These are phyloP conservation scores for Engystomops pustulosus DNA, from an alignment of 2,113 vertebrate genomes.

Conservation along the genomic window DNA sequence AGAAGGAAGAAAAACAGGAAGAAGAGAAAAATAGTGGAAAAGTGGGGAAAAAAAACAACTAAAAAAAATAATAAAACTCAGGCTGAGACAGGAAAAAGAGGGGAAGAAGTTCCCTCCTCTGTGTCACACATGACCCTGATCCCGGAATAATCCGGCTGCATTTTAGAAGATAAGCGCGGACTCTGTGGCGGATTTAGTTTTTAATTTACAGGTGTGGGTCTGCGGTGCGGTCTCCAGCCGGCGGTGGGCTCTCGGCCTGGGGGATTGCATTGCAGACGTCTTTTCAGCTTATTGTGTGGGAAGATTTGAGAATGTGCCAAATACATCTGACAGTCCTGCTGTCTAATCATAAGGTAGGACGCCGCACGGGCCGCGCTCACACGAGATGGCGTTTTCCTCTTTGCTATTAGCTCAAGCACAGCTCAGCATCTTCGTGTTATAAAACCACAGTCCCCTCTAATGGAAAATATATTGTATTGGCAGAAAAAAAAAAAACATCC, in stretches of 20 bases:
- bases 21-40: neutral
- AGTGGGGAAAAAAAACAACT: neutral
- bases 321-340: constrained; percentile 13
- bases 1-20: too few species aligned
- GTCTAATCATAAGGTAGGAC: neutral
- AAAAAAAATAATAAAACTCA: too few species aligned
- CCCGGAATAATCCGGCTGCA: constrained; percentile 42
- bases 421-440: neutral
- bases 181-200: constrained; percentile 51
- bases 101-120: neutral
- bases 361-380: neutral
- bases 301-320: constrained; percentile 38
- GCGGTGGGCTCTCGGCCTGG: neutral
- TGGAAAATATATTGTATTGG: too few species aligned
- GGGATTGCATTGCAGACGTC: neutral
- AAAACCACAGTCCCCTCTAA: too few species aligned
- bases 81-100: neutral
- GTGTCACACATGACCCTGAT: constrained; percentile 10
- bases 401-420: neutral
- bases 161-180: constrained; percentile 43
- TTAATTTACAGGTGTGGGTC: constrained; percentile 46
- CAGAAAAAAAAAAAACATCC: too few species aligned
- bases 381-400: neutral
- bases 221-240: neutral
- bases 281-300: constrained; percentile 24